These are phyloP conservation scores for Eueremaeus valkanovi DNA, from an alignment of 2,888 invertebrate genomes.

Conservation along the genomic window DNA sequence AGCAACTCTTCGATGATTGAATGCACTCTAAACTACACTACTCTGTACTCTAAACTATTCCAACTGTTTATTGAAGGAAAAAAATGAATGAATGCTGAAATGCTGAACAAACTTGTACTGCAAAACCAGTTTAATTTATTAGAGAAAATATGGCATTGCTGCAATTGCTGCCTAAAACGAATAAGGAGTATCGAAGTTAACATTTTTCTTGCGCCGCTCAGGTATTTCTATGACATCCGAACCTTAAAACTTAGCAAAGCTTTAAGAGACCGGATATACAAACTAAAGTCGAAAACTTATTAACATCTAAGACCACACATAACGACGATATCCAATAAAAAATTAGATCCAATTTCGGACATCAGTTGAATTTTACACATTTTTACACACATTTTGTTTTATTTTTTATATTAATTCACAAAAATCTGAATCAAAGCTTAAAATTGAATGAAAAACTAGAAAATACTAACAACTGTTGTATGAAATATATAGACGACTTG, in stretches of 20 bases:
- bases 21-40: neutral
- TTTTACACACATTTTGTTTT: no score
- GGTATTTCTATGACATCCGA: conserved; percentile 26
- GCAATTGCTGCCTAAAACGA: neutral
- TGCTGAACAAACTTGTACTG: conserved; percentile 34
- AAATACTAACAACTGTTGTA: no score
- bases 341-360: neutral
- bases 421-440: no score
- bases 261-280: conserved; percentile 34
- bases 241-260: neutral
- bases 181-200: conserved; percentile 7
- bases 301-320: conserved; percentile 22
- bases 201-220: neutral
- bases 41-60: conserved; percentile 23
- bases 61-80: conserved; percentile 34
- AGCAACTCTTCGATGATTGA: neutral
- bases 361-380: neutral
- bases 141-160: conserved; percentile 33
- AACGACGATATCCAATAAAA: neutral
- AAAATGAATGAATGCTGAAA: conserved; percentile 34
- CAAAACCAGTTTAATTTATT: conserved; percentile 36
- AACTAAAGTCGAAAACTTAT: neutral
- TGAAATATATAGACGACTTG: no score
- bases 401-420: no score
- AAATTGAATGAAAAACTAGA: no score